Evolutionary conservation across 2,888 invertebrate genomes (phyloP), one percentile per base, ranked within the genome.

Genomic region (Crematogaster levior): DNA sequence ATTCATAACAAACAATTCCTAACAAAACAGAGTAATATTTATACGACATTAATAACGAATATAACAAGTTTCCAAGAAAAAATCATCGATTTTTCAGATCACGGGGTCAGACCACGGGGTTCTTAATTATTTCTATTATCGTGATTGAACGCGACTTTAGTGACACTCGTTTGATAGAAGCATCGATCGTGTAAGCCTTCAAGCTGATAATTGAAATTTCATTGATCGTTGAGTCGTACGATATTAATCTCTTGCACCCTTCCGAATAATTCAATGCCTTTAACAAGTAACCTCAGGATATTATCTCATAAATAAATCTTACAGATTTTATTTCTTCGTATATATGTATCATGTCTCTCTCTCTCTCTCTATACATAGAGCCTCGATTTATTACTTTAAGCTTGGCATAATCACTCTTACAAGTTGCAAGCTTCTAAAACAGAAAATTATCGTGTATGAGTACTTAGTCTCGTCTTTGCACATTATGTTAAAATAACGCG

Each of bases 71-170:
- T 53, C 30, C 40, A 24, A n/a, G n/a, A n/a, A n/a, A n/a, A 46
- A 53, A 24, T 27, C 15, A 37, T 15, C 10, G 37, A 61, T 40
- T 21, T 37, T 7, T n/a, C n/a, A n/a, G n/a, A n/a, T n/a, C n/a
- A n/a, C 30, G 27, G 15, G 30, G 9, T 63, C 24, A 3, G n/a
- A n/a, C 21, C 34, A 34, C 18, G n/a, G 24, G 12, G 72, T 43
- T 24, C 12, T 79, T 79, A 79, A 79, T 79, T 70, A 79, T 79
- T 79, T 56, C 70, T 70, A 70, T 56, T 30, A 9, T 3, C 24
- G 24, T 24, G 70, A 58, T 79, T 46, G 70, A 77, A 68, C 30
- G n/a, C 27, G 12, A 56, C 18, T 66, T 9, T n/a, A 34, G 24
- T 24, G 56, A 77, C 68, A 53, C 40, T 3, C 30, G 7, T 56